Conservation (phyloP, 2,797 vertebrate genomes). For the Malacoctenus gilli region DNA sequence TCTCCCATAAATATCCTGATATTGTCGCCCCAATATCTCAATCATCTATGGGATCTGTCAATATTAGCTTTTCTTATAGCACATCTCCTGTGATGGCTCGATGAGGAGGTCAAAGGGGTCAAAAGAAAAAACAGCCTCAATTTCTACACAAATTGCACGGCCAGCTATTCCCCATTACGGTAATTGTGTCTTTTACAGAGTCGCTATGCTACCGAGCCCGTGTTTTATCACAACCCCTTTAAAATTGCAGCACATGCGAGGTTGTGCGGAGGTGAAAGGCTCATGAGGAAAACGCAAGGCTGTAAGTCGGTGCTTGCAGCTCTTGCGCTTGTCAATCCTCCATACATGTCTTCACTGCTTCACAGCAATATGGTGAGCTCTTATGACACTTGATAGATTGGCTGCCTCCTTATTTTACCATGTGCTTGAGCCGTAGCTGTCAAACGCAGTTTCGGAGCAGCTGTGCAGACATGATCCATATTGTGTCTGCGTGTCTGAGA, state of each 20-base stretch:
- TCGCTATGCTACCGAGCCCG: constrained; percentile 32
- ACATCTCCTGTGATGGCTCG: constrained; percentile 35
- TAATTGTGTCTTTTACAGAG: constrained; percentile 54
- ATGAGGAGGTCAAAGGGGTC: constrained; percentile 40
- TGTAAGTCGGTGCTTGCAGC: constrained; percentile 3
- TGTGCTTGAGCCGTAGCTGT: not conserved
- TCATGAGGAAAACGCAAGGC: not conserved
- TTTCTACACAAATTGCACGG: constrained; percentile 37
- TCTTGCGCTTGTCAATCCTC: constrained; percentile 7
- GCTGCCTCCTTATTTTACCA: not conserved
- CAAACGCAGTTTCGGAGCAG: not conserved
- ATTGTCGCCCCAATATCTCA: constrained; percentile 41
- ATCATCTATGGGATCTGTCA: constrained; percentile 47
- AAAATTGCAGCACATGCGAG: constrained; percentile 19
- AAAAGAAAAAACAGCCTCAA: constrained; percentile 16
- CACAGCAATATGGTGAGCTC: constrained; percentile 1
- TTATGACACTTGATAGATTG: not conserved
- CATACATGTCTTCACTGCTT: not conserved
- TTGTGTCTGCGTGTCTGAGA: constrained; percentile 2
- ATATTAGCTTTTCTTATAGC: constrained; percentile 39
- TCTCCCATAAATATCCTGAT: constrained; percentile 13
- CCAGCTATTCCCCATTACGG: constrained; percentile 45
- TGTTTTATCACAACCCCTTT: constrained; percentile 49
- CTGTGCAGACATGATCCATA: not conserved
- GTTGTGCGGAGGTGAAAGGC: constrained; percentile 30